Base-by-base conservation (phyloP, 2,113 vertebrate species). In the Romanogobio albipinnatus region DNA sequence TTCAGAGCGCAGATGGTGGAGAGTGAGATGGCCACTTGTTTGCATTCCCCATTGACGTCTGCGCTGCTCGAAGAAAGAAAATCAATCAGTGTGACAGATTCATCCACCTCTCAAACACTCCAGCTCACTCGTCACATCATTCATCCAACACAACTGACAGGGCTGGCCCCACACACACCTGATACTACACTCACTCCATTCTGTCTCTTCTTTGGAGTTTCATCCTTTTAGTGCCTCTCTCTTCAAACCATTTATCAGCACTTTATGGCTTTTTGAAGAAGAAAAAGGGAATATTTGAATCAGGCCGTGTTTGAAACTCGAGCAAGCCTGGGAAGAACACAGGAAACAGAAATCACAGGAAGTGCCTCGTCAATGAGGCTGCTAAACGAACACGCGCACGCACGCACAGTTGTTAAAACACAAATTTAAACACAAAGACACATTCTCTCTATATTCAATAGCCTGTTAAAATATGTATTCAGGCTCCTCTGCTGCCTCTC, bases 51-150 rank as follows among this genome's bases (percentile, higher is more conserved):
- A 59, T 79, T 71, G 87, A 82, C 33, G 78, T 76, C 71, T 49
- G 86, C 15, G 47, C 79, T 15, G 81, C 76, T 87, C 61, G 71
- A 83, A 85, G 86, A 89, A 83, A 84, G 86, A 68, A 90, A 89
- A 89, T 91, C 89, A 89, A 89, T 88, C 86, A 89, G 59, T 24
- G 68, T 83, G 81, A 89, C 87, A 88, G 87, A 47, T 78, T 78
- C 49, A 82, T 85, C 62, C 81, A 76, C 76, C 89, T 84, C 84
- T 76, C 86, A 78, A 81, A 86, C 80, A 82, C 87, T 84, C 76
- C 8, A 45, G 68, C 82, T 85, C 61, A 86, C 86, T 84, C 83
- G 85, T 76, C 87, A 85, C 56, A 83, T 85, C 82, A 87, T 86
- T 87, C 87, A 88, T 84, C 70, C 73, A 26, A 78, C 74, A 70